Evolutionary conservation across 2,797 vertebrate genomes (phyloP), one percentile per base, ranked within the genome.

Genomic region (Eulemur albifrons): DNA sequence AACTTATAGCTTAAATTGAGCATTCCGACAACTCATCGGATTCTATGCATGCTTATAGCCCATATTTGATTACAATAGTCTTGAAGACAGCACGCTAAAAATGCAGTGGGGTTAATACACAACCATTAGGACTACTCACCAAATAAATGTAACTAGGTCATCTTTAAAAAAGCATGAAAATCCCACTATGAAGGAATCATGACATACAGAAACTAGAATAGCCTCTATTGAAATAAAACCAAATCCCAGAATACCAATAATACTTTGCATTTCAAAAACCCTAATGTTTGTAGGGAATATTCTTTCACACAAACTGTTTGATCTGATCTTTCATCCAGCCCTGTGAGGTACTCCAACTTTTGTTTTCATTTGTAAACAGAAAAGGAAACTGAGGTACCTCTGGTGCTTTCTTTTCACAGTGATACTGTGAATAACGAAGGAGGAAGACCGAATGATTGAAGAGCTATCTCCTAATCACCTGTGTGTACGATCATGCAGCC

Each of bases 241-340:
- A 79, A 86, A 89, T 69, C 38, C 67, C 25, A 32, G 48, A 83
- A 88, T 52, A 48, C 57, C 35, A 65, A 25, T 32, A 45, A 69
- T 17, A 75, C 18, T 61, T 93, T 69, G 90, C 9, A 75, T 92
- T 48, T 95, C 38, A 54, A 92, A 81, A 45, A 13, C 4, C 61
- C 35, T 85, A 32, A 27, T 79, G 7, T 52, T 95, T 59, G 43
- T 0, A 92, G 65, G 92, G 2, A 81, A 18, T 50, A 1, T 43
- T 59, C 7, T 85, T 59, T 88, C 12, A 32, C 15, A 61, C 4
- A 83, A 69, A 73, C 38, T 2, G 59, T 38, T 54, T 88, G 65
- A 85, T 54, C 54, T 79, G 27, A 84, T 83, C 50, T 70, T 91
- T 75, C 14, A 21, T 54, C 13, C n/a, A 75, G 65, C 35, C 23